Percentiles rank a stretch among this genome's conserved stretches.
Conservation (phyloP, 2,113 vertebrate genomes). For the Nerophis ophidion region DNA sequence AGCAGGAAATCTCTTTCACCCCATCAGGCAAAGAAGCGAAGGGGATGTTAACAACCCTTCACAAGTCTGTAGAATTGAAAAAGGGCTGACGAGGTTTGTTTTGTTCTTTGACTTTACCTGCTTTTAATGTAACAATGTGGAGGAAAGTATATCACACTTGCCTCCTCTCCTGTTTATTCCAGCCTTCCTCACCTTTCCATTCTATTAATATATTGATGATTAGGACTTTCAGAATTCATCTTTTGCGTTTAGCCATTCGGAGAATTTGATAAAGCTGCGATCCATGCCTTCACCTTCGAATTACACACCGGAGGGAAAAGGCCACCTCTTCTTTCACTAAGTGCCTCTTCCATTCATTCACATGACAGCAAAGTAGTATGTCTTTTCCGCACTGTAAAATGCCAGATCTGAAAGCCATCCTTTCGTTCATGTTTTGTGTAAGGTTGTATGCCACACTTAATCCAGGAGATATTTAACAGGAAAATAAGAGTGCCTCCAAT, state of each 20-base stretch:
- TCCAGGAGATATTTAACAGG: constrained; percentile 57
- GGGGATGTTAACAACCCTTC: constrained; percentile 51
- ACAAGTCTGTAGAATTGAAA: constrained; percentile 35
- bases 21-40: constrained; percentile 37
- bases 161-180: not conserved
- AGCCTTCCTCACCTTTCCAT: not conserved
- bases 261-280: constrained; percentile 56
- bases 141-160: constrained; percentile 1
- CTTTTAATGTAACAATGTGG: constrained; percentile 15
- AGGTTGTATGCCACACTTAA: constrained; percentile 57
- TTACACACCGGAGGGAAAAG: constrained; percentile 61
- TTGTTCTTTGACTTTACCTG: not conserved
- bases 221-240: constrained; percentile 33
- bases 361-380: constrained; percentile 63
- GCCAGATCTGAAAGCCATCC: constrained; percentile 69
- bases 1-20: constrained; percentile 51
- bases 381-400: constrained; percentile 66
- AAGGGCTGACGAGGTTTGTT: constrained; percentile 15
- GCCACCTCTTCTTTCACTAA: constrained; percentile 68
- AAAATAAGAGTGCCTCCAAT: constrained; percentile 55
- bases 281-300: constrained; percentile 29
- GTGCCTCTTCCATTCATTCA: constrained; percentile 66
- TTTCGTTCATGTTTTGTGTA: constrained; percentile 73
- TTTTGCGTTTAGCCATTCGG: constrained; percentile 45
- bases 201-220: constrained; percentile 29